Evolutionary conservation across 2,113 vertebrate genomes (phyloP).

Genomic region (Lophochroa leadbeateri): DNA sequence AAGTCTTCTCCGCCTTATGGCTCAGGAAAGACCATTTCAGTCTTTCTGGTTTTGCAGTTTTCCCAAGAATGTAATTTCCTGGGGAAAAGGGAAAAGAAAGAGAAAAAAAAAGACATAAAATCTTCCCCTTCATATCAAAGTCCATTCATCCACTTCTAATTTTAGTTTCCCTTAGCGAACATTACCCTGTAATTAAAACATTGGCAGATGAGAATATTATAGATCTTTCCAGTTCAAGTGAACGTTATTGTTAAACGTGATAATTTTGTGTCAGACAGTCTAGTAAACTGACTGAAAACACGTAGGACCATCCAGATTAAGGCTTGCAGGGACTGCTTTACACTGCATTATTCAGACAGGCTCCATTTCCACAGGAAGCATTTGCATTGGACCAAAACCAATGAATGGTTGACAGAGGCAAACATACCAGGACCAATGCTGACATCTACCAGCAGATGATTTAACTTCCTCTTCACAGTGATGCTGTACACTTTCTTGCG

Average conservation of each 20-base stretch:
- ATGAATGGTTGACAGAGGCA: neutral
- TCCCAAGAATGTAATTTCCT: conserved; percentile 73
- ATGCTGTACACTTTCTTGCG: neutral
- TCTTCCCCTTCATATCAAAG: conserved; percentile 72
- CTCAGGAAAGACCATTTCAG: conserved; percentile 43
- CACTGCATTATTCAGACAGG: neutral
- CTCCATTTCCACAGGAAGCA: neutral
- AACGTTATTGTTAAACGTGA: conserved; percentile 58
- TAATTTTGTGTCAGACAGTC: conserved; percentile 46
- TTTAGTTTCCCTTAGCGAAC: conserved; percentile 67
- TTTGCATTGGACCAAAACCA: neutral
- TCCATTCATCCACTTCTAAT: conserved; percentile 71
- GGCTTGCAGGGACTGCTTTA: neutral
- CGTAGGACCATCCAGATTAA: neutral
- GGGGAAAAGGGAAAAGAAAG: conserved; percentile 29
- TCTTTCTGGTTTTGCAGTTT: conserved; percentile 72
- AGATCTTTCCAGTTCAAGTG: conserved; percentile 59
- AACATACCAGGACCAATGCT: neutral
- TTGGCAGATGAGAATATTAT: conserved; percentile 72
- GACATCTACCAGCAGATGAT: neutral
- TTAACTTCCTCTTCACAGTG: neutral
- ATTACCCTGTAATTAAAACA: conserved; percentile 75
- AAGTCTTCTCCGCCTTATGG: conserved; percentile 58
- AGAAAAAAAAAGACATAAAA: neutral
- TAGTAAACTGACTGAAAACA: conserved; percentile 28